Conservation (phyloP, 2,888 invertebrate species). For the Pinctada fucata region DNA sequence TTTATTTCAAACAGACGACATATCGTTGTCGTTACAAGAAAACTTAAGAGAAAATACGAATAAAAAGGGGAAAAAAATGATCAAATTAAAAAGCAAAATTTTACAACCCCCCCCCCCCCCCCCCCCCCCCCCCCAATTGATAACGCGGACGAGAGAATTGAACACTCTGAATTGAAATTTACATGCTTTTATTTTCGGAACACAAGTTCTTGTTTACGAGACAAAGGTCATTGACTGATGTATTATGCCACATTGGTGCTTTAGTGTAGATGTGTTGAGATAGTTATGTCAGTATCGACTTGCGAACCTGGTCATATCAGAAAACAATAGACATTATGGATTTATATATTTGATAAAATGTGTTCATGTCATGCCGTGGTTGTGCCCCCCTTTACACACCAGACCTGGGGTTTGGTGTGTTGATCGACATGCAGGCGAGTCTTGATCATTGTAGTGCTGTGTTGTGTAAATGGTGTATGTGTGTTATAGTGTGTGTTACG, state of each 20-base stretch:
- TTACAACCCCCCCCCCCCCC: too few relatives aligned
- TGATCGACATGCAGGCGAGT: conserved; percentile 11
- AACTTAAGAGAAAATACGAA: too few relatives aligned
- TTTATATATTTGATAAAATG: conserved; percentile 24
- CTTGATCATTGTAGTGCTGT: neutral
- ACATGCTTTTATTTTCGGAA: too few relatives aligned
- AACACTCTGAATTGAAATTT: too few relatives aligned
- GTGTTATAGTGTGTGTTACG: neutral
- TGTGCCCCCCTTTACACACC: conserved; percentile 5
- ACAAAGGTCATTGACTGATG: conserved; percentile 13
- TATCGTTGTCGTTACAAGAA: too few relatives aligned
- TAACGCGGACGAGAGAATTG: too few relatives aligned
- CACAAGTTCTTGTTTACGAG: neutral
- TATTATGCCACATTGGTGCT: conserved; percentile 17
- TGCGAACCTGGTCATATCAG: conserved; percentile 24
- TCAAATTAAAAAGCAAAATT: too few relatives aligned
- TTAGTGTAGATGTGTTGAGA: conserved; percentile 13
- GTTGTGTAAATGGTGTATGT: neutral
- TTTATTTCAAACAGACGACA: too few relatives aligned
- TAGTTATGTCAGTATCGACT: neutral
- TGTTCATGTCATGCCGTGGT: conserved; percentile 21
- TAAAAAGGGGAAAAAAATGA: too few relatives aligned
- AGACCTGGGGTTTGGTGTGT: neutral
- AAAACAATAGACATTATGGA: neutral
- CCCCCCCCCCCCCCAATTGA: too few relatives aligned